Evolutionary conservation across 2,888 invertebrate species (phyloP).

Genomic region (Drosophila testacea): DNA sequence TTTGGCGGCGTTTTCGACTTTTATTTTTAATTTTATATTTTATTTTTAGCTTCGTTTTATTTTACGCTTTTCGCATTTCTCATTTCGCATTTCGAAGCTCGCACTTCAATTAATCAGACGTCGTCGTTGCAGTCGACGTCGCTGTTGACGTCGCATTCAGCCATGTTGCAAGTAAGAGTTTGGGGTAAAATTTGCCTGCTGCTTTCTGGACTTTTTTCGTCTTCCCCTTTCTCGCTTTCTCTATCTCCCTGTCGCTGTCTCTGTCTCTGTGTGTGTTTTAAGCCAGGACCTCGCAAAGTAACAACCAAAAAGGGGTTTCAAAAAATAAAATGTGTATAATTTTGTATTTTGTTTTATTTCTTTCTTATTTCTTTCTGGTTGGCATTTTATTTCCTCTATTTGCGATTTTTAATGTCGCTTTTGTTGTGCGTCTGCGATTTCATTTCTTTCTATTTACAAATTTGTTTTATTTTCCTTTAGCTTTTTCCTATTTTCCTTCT

Average conservation of each 20-base stretch:
- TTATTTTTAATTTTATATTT: constrained; percentile 13
- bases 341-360: constrained; percentile 31
- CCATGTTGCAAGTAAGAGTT: constrained; percentile 23
- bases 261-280: not conserved
- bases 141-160: constrained; percentile 10
- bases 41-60: constrained; percentile 13
- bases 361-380: constrained; percentile 24
- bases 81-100: constrained; percentile 68
- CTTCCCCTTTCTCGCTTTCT: not conserved
- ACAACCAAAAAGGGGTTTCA: constrained; percentile 5
- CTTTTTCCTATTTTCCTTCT: not conserved
- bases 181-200: constrained; percentile 6
- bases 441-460: constrained; percentile 23
- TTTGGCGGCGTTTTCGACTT: constrained; percentile 66
- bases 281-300: not conserved
- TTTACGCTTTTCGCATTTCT: constrained; percentile 32
- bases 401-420: constrained; percentile 11
- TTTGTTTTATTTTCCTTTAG: constrained; percentile 12
- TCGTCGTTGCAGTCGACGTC: constrained; percentile 41
- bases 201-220: constrained; percentile 28
- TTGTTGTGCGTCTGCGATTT: constrained; percentile 27
- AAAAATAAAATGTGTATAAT: constrained; percentile 40
- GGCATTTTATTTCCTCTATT: constrained; percentile 14
- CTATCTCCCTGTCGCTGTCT: not conserved
- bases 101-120: constrained; percentile 81